Percentiles rank a stretch among this genome's conserved stretches.
Conservation (phyloP, 2,888 invertebrate species). For the Linnaemya vulpina region DNA sequence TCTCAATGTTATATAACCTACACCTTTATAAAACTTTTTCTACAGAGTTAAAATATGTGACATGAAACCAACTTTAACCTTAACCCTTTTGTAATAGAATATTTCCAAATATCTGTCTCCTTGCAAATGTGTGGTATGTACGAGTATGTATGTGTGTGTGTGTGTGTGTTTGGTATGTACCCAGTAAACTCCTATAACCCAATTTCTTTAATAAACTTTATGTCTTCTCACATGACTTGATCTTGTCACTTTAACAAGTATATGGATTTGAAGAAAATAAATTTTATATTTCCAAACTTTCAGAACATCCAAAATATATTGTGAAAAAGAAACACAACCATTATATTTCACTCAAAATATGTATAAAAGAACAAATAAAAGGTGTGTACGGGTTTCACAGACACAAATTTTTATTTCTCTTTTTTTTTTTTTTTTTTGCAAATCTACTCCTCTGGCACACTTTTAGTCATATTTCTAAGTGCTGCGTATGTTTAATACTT, state of each 20-base stretch:
- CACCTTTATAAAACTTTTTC: too few relatives aligned
- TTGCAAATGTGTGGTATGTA: neutral
- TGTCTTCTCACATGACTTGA: constrained; percentile 60
- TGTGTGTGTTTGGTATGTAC: too few relatives aligned
- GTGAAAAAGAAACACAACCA: neutral
- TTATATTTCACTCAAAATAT: neutral
- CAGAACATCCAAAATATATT: neutral
- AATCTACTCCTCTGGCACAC: neutral
- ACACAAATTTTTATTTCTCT: too few relatives aligned
- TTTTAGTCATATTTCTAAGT: constrained; percentile 16
- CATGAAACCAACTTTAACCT: neutral
- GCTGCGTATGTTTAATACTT: constrained; percentile 35
- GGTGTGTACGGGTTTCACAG: neutral
- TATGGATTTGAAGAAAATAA: constrained; percentile 42
- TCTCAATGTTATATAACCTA: too few relatives aligned
- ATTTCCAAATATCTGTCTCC: neutral
- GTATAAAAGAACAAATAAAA: too few relatives aligned
- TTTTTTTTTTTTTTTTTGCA: too few relatives aligned
- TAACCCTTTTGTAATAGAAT: neutral
- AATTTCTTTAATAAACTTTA: constrained; percentile 54
- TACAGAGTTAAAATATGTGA: neutral
- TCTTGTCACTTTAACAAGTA: constrained; percentile 52
- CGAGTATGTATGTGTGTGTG: neutral
- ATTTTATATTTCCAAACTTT: constrained; percentile 38
- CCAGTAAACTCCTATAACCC: constrained; percentile 8